phyloP scores from a whole-genome alignment of 2,797 vertebrate species.

The Carapus acus region DNA sequence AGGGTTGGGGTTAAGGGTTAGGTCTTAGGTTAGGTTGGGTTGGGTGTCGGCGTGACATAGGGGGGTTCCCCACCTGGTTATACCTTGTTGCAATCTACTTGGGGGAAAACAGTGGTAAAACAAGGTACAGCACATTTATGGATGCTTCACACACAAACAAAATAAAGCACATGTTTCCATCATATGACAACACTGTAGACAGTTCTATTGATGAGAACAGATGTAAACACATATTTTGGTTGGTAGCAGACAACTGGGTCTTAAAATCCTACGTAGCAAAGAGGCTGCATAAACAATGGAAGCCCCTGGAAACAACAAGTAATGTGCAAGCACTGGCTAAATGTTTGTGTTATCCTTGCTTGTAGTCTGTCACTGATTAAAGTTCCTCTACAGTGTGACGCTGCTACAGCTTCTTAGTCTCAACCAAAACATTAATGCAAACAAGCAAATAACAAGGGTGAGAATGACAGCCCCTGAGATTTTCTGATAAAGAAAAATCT shows the following conservation, averaged over 20 bases:
- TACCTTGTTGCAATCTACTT: constrained; percentile 79
- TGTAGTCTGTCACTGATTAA: constrained; percentile 15
- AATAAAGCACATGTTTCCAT: constrained; percentile 52
- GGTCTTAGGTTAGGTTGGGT: constrained; percentile 10
- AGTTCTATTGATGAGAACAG: constrained; percentile 17
- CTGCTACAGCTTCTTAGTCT: constrained; percentile 18
- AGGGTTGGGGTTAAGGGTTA: constrained; percentile 19
- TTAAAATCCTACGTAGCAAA: constrained; percentile 10
- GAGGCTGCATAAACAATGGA: neutral
- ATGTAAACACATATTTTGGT: constrained; percentile 20
- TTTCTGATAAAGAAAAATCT: constrained; percentile 4
- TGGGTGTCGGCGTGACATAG: constrained; percentile 30
- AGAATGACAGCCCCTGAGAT: neutral
- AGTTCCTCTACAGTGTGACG: constrained; percentile 16
- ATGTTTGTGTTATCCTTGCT: constrained; percentile 11
- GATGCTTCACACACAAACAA: constrained; percentile 62
- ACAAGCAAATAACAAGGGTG: constrained; percentile 10
- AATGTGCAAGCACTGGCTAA: constrained; percentile 6
- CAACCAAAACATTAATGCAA: constrained; percentile 27
- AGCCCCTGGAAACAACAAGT: constrained; percentile 3
- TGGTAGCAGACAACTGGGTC: constrained; percentile 36
- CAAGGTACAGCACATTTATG: constrained; percentile 72
- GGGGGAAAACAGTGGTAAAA: constrained; percentile 72
- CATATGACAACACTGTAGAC: constrained; percentile 39
- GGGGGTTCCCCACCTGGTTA: constrained; percentile 77